Conservation (phyloP, 2,888 invertebrate species). For the Ormyrus nitidulus region DNA sequence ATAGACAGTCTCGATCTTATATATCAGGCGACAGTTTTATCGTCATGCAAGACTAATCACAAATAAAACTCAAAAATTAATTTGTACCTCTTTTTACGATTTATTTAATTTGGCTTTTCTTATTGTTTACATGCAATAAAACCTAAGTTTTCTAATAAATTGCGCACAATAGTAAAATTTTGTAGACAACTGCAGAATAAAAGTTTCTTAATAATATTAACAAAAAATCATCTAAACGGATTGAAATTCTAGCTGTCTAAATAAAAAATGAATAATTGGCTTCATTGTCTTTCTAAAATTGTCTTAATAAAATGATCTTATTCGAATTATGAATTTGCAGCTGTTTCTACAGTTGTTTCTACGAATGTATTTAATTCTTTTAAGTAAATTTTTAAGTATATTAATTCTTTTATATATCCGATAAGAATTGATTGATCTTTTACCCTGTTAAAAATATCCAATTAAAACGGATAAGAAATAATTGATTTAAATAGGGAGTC, state of each 20-base stretch:
- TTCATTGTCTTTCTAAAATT: constrained; percentile 29
- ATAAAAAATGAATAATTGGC: constrained; percentile 5
- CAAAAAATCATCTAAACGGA: constrained; percentile 26
- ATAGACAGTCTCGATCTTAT: background rate
- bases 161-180: background rate
- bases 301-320: constrained; percentile 34
- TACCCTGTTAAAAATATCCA: no score
- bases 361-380: constrained; percentile 45
- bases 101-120: constrained; percentile 5
- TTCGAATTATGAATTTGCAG: constrained; percentile 21
- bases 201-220: background rate
- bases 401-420: constrained; percentile 36
- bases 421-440: constrained; percentile 40
- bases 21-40: constrained; percentile 22
- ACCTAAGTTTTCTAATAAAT: constrained; percentile 23
- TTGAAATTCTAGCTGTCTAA: background rate
- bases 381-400: constrained; percentile 45
- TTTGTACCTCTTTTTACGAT: constrained; percentile 3
- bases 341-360: constrained; percentile 16
- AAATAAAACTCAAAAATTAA: constrained; percentile 16
- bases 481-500: no score
- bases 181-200: background rate
- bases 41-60: constrained; percentile 9
- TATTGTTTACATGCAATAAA: constrained; percentile 18
- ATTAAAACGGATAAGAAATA: no score